Evolutionary conservation across 2,113 vertebrate species (phyloP).

Genomic region (Pristiophorus japonicus): DNA sequence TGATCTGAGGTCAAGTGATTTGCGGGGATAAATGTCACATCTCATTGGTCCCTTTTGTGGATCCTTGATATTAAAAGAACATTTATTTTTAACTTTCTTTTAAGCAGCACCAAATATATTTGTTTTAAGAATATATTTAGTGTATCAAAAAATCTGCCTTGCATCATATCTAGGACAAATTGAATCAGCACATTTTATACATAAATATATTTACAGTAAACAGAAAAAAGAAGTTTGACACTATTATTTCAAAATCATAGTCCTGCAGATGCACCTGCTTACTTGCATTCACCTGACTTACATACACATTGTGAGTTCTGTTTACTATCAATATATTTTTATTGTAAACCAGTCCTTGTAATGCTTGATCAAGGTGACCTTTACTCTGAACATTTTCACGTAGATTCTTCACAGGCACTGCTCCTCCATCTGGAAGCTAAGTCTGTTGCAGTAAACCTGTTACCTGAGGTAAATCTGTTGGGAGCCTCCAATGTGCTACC

Average conservation of each 20-base stretch:
- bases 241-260: conserved; percentile 33
- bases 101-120: background rate
- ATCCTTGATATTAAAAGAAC: background rate
- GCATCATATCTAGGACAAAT: background rate
- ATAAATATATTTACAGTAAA: conserved; percentile 30
- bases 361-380: conserved; percentile 4
- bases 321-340: conserved; percentile 37
- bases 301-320: background rate
- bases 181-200: background rate
- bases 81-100: background rate
- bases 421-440: background rate
- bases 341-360: background rate
- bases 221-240: background rate
- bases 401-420: background rate
- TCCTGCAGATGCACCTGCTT: conserved; percentile 24
- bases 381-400: background rate
- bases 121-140: background rate
- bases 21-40: background rate
- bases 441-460: background rate
- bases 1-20: background rate
- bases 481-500: background rate
- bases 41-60: background rate
- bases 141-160: background rate
- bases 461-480: background rate
- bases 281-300: conserved; percentile 9